Base-by-base conservation (phyloP, 2,797 vertebrate species). In the Threskiornis aethiopicus region DNA sequence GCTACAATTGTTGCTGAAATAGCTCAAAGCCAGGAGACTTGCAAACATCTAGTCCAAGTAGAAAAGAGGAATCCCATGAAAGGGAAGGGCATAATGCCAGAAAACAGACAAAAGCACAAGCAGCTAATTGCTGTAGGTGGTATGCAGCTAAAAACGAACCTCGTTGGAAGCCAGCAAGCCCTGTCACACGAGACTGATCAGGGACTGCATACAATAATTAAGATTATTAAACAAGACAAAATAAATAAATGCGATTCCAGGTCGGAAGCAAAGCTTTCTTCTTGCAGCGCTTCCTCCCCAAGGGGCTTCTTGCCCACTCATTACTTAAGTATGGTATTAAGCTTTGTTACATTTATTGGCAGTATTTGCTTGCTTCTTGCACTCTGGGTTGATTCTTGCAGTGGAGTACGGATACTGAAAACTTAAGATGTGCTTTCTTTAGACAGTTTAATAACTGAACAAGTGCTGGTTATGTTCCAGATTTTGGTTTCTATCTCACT, bases 41-140 rank as follows among this genome's bases (percentile, higher is more conserved):
- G 93, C 88, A 95, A 91, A 91, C 95, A 90, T 95, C 87, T 96
- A 97, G 84, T 93, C 84, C 93, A 80, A 90, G 91, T 7, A 97
- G 94, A 97, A 97, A 95, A 97, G 93, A 96, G 96, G 93, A 96
- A 96, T 96, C 80, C 91, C 89, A 83, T 96, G 97, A 96, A 98
- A 97, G 90, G 77, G 71, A 92, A 97, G 86, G 96, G 87, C 90
- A 52, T 95, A 93, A 96, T 95, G 95, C 92, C 93, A 96, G 95
- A 92, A 81, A 96, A 87, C 92, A 88, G 84, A 95, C 93, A 96
- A 92, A 93, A 89, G 54, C 80, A 91, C 84, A 90, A 96, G 90
- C 90, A 93, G 97, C 93, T 97, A 97, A 97, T 97, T 97, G 96
- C 96, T 95, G 92, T 93, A 96, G 96, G 94, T 97, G 95, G 90